A percentile compares a stretch with the other conserved stretches of the same genome.
phyloP scores from a whole-genome alignment of 92 coral and sea anemone species.

The Galaxea fascicularis region DNA sequence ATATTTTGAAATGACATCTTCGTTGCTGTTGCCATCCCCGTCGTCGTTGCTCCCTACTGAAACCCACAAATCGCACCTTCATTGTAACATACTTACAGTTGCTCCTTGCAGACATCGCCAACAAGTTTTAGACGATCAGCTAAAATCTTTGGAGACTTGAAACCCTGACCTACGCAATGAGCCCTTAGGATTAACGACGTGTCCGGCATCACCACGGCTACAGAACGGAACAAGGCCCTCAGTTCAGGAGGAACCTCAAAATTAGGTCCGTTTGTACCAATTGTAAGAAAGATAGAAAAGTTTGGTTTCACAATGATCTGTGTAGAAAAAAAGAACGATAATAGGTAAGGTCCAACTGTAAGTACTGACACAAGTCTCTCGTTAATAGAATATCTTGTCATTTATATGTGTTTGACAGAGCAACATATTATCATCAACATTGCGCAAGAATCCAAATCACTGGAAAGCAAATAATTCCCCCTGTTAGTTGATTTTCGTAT shows the following conservation, averaged over 20 bases:
- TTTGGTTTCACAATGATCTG: conserved; percentile 86
- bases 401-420: too few species aligned
- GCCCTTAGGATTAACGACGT: conserved; percentile 89
- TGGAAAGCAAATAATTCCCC: too few species aligned
- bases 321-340: neutral
- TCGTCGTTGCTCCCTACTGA: too few species aligned
- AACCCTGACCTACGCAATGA: conserved; percentile 97
- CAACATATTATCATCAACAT: too few species aligned
- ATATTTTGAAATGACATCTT: too few species aligned
- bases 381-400: too few species aligned
- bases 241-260: conserved; percentile 83
- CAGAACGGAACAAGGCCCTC: conserved; percentile 87
- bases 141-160: conserved; percentile 93
- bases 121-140: conserved; percentile 95
- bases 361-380: too few species aligned
- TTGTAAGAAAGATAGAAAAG: conserved; percentile 88
- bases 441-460: too few species aligned
- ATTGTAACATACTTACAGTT: conserved; percentile 76
- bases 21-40: too few species aligned
- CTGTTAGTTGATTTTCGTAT: too few species aligned
- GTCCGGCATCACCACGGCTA: conserved; percentile 96
- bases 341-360: neutral
- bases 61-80: neutral
- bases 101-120: conserved; percentile 80
- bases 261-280: conserved; percentile 54